Evolutionary conservation across 1,140 invertebrate genomes (phyloP), one percentile per base, ranked within the genome.

Genomic region (Metopolophium dirhodum): DNA sequence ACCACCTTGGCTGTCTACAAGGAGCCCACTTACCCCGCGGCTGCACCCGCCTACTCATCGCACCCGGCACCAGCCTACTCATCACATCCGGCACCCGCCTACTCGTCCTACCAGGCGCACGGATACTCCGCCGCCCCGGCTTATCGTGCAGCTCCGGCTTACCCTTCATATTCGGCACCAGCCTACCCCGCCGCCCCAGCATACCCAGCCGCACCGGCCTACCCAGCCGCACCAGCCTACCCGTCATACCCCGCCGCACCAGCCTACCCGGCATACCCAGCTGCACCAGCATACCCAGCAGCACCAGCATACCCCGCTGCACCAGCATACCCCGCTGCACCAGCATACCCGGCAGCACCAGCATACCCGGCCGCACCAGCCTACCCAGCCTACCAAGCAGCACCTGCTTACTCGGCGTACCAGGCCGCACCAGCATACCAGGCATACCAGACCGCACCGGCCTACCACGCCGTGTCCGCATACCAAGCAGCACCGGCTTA

Each of bases 371-470:
- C 86, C 6, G 94, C 94, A 2, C 94, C 95, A 18, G 57, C 89
- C 47, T 85, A 93, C 91, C 57, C 86, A 11, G 89, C 89, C 2
- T 93, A 93, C 77, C 83, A 83, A 9, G 88, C 93, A 0, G 87
- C 85, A 20, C 35, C 93, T 6, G 61, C 61, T 7, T 86, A 51
- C 93, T 57, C 23, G 51, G 90, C 41, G 0, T 86, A 61, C 91
- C 91, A 93, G 54, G 35, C 86, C n/a, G 94, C 94, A 20, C 94
- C 95, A 54, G 95, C 49, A 18, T 51, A 94, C 20, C 93, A 94
- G 54, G 82, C 90, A 57, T 94, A 94, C 93, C 45, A 41, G 18
- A 1, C 61, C 3, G 61, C 61, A 4, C 61, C 61, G 61, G 61
- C 61, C 30, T 68, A 68, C 61, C 26, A 68, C 2, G 9, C 61